Conservation (phyloP, 2,113 vertebrate species). For the Hirundichthys speculiger region DNA sequence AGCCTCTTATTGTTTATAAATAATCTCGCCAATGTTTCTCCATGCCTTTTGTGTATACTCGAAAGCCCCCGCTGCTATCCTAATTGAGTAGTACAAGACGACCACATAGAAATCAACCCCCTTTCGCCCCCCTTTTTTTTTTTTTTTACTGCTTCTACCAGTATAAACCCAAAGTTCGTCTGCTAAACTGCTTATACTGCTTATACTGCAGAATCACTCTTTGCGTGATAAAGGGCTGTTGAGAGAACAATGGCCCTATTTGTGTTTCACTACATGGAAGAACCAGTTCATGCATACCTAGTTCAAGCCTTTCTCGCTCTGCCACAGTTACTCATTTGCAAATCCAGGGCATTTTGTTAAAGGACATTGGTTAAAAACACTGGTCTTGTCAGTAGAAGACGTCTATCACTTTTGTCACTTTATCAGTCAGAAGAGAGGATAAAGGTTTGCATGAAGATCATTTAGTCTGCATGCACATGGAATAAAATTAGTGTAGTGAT, state of each 20-base stretch:
- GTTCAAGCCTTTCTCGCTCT: conserved; percentile 21
- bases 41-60: conserved; percentile 32
- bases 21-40: conserved; percentile 12
- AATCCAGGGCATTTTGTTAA: conserved; percentile 37
- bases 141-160: conserved; percentile 20
- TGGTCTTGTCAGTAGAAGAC: not conserved
- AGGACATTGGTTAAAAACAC: conserved; percentile 1
- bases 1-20: conserved; percentile 26
- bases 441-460: conserved; percentile 11
- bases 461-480: conserved; percentile 7
- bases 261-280: conserved; percentile 48
- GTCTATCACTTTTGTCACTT: not conserved
- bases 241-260: conserved; percentile 68
- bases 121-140: conserved; percentile 28
- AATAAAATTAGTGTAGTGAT: conserved; percentile 9
- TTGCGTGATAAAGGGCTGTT: conserved; percentile 54
- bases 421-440: conserved; percentile 7
- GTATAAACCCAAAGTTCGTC: conserved; percentile 40
- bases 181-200: conserved; percentile 48
- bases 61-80: conserved; percentile 32
- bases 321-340: conserved; percentile 45
- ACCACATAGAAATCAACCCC: conserved; percentile 24
- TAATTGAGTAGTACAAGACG: conserved; percentile 51
- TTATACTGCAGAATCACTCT: conserved; percentile 43
- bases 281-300: conserved; percentile 47